Evolutionary conservation across 2,888 invertebrate genomes (phyloP).

Genomic region (Thereva nobilitata): DNA sequence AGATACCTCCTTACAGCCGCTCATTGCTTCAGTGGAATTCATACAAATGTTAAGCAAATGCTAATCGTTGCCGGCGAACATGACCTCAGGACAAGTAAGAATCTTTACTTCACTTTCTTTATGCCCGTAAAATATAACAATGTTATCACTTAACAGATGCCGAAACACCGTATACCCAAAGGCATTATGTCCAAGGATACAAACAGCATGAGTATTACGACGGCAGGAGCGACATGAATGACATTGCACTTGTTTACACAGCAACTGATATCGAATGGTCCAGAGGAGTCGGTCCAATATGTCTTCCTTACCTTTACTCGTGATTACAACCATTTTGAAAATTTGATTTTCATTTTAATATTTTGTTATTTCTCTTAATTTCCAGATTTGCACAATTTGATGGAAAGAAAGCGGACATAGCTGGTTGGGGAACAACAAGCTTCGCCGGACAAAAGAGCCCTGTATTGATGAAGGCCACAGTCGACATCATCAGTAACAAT

Average conservation of each 20-base stretch:
- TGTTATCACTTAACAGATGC: slow-evolving; percentile 7
- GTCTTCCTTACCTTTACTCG: slow-evolving; percentile 59
- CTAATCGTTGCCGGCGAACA: slow-evolving; percentile 63
- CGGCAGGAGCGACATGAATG: slow-evolving; percentile 54
- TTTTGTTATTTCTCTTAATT: slow-evolving; percentile 2
- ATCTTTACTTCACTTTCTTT: background rate
- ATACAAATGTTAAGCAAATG: slow-evolving; percentile 48
- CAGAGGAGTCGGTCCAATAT: slow-evolving; percentile 64
- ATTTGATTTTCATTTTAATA: background rate
- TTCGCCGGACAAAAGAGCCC: slow-evolving; percentile 61
- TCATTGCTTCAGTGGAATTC: slow-evolving; percentile 57
- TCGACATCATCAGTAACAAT: slow-evolving; percentile 58
- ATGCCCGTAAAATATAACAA: slow-evolving; percentile 58
- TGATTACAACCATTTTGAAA: slow-evolving; percentile 6
- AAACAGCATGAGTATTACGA: slow-evolving; percentile 58
- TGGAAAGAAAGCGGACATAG: slow-evolving; percentile 44
- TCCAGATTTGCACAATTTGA: slow-evolving; percentile 37
- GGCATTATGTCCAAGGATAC: slow-evolving; percentile 53
- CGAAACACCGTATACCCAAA: slow-evolving; percentile 54
- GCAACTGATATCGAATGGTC: slow-evolving; percentile 58
- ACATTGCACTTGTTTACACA: slow-evolving; percentile 63
- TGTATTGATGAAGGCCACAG: slow-evolving; percentile 59
- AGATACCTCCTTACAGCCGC: slow-evolving; percentile 62
- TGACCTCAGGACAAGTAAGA: slow-evolving; percentile 57
- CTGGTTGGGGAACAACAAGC: slow-evolving; percentile 65